Percentiles rank a stretch among this genome's conserved stretches.
These are phyloP conservation scores for Phoronis australis DNA, from an alignment of 2,888 invertebrate genomes.

Conservation along the genomic window DNA sequence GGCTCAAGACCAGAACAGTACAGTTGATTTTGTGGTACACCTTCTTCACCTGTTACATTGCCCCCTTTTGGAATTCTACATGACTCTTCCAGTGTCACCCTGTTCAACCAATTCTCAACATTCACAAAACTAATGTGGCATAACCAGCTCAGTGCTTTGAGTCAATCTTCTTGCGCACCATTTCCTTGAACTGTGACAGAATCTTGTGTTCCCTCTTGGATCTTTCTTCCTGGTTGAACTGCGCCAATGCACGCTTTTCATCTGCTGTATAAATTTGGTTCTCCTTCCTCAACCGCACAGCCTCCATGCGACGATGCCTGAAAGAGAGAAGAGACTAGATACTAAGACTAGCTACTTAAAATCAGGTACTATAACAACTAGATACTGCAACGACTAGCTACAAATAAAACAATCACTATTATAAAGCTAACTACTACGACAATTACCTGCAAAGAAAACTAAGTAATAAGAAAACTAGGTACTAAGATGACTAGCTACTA, in stretches of 20 bases:
- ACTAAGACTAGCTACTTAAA: too few species aligned
- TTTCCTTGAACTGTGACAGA: slow-evolving; percentile 69
- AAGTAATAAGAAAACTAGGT: too few species aligned
- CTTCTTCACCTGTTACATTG: neutral
- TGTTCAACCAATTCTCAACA: neutral
- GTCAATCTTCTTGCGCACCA: slow-evolving; percentile 38
- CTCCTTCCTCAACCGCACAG: slow-evolving; percentile 97
- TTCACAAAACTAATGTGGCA: neutral
- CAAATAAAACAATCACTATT: too few species aligned
- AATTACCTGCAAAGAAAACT: too few species aligned
- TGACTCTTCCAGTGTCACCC: neutral
- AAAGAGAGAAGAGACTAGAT: slow-evolving; percentile 24
- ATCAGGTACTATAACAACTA: too few species aligned
- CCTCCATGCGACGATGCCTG: slow-evolving; percentile 94
- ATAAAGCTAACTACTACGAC: too few species aligned
- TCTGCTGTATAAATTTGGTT: slow-evolving; percentile 99
- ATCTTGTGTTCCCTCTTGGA: slow-evolving; percentile 93
- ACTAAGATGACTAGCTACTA: too few species aligned
- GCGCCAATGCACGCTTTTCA: slow-evolving; percentile 94
- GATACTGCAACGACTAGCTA: too few species aligned
- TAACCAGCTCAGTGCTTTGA: neutral
- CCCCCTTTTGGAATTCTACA: neutral
- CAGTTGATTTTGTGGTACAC: too few species aligned
- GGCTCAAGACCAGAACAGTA: too few species aligned
- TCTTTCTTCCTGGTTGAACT: slow-evolving; percentile 97